These are phyloP conservation scores for Alaudala cheleensis DNA, from an alignment of 2,113 vertebrate species.

Conservation along the genomic window DNA sequence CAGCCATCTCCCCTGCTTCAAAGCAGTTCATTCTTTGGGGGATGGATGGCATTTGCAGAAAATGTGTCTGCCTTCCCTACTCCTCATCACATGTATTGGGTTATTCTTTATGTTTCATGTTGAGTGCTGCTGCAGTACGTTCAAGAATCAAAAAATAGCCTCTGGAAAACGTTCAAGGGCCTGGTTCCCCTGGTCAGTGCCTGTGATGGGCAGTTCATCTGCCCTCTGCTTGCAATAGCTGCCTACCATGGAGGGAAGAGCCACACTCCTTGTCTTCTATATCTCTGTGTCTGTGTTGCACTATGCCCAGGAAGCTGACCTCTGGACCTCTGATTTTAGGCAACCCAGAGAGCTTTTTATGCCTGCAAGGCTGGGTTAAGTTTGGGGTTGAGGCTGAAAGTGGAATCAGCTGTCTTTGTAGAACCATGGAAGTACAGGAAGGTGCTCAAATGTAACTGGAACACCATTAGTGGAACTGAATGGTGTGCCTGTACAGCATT, in stretches of 20 bases:
- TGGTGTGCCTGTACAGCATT: background rate
- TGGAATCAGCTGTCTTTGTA: background rate
- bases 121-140: fast-evolving
- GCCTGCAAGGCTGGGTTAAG: background rate
- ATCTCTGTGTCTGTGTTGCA: background rate
- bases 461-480: background rate
- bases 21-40: background rate
- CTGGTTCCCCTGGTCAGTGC: background rate
- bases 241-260: background rate
- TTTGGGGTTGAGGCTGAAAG: background rate
- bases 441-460: background rate
- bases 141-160: background rate
- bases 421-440: fast-evolving
- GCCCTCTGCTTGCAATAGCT: background rate
- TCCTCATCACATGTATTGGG: background rate
- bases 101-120: background rate
- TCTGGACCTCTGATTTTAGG: background rate
- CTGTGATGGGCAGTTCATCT: background rate
- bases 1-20: background rate
- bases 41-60: background rate
- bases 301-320: background rate
- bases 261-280: background rate
- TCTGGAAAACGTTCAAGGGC: background rate
- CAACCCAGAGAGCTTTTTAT: background rate
- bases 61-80: background rate